A percentile compares a stretch with the other conserved stretches of the same genome.
Evolutionary conservation across 2,797 vertebrate genomes (phyloP).

Genomic region (Hydrolagus colliei): DNA sequence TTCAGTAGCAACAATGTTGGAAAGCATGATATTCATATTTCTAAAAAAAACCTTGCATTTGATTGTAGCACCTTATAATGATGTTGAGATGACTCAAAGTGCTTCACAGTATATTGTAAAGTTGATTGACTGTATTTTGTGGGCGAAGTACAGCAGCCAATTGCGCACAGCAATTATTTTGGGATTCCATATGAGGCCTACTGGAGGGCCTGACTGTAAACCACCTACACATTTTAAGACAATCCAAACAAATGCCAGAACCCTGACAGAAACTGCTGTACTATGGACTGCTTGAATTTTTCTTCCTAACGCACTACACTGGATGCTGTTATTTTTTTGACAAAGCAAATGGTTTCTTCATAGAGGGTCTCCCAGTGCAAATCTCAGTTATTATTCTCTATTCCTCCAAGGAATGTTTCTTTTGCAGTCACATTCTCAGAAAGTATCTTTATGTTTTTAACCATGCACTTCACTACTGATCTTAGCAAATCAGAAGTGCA

Average conservation of each 20-base stretch:
- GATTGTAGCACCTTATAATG: too few species aligned
- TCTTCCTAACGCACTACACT: too few species aligned
- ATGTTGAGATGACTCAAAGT: too few species aligned
- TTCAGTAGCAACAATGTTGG: too few species aligned
- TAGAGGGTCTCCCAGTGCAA: background rate
- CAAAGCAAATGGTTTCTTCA: background rate
- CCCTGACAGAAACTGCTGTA: background rate
- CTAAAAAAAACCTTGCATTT: too few species aligned
- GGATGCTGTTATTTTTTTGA: too few species aligned
- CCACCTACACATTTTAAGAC: background rate
- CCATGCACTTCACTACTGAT: background rate
- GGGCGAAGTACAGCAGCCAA: too few species aligned
- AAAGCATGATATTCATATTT: too few species aligned
- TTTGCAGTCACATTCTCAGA: background rate
- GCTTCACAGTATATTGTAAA: too few species aligned
- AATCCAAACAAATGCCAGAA: background rate
- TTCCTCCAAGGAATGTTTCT: background rate
- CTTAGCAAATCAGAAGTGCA: background rate
- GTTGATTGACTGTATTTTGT: too few species aligned
- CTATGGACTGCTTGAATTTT: too few species aligned
- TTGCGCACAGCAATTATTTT: background rate
- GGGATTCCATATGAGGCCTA: background rate
- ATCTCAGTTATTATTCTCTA: background rate
- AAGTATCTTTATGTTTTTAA: background rate
- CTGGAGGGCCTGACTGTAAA: background rate